phyloP scores from a whole-genome alignment of 2,113 vertebrate species.

The Dasyurus viverrinus region DNA sequence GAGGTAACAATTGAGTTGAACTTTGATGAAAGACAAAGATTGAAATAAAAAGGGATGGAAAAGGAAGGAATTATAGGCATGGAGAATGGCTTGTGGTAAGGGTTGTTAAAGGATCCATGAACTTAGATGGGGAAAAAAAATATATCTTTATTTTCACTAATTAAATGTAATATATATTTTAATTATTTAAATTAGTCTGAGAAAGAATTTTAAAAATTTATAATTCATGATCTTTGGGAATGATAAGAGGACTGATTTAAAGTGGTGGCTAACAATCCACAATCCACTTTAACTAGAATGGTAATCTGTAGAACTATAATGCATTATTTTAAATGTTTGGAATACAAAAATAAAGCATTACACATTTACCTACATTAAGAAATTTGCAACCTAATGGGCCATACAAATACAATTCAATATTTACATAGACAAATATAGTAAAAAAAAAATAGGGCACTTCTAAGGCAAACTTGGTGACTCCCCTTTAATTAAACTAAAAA shows the following conservation, averaged over 20 bases:
- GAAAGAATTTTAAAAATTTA: not conserved
- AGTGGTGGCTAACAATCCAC: not conserved
- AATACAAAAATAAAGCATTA: not conserved
- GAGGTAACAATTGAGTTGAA: not conserved
- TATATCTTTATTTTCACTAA: not conserved
- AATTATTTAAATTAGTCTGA: not conserved
- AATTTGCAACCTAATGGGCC: not conserved
- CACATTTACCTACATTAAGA: not conserved
- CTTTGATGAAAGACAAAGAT: constrained; percentile 20
- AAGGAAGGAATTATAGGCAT: constrained; percentile 31
- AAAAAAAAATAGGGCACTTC: not conserved
- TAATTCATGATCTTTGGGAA: not conserved
- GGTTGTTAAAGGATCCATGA: not conserved
- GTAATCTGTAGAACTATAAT: not conserved
- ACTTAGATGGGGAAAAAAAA: not conserved
- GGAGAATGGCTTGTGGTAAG: not conserved
- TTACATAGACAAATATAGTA: not conserved
- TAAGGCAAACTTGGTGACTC: not conserved
- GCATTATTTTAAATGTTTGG: not conserved
- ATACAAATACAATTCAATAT: not conserved
- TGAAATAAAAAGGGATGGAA: not conserved
- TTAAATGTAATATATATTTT: not conserved
- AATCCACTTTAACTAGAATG: not conserved
- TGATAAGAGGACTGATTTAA: not conserved
- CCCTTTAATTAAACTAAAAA: not conserved